A percentile compares a stretch with the other conserved stretches of the same genome.
Conservation (phyloP, 1,140 invertebrate species). For the Andrena cerasifolii region DNA sequence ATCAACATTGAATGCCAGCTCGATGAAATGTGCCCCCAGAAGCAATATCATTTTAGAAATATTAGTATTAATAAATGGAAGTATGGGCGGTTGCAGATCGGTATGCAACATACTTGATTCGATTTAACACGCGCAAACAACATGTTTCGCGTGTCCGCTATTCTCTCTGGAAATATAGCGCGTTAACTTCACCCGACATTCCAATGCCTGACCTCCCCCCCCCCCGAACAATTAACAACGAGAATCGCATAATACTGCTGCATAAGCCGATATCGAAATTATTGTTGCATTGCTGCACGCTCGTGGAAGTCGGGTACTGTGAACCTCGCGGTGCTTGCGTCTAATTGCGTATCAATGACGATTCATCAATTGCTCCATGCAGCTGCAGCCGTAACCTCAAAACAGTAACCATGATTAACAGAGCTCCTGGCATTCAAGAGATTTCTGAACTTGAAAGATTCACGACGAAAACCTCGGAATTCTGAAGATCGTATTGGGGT, state of each 20-base stretch:
- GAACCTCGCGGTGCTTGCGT: constrained; percentile 4
- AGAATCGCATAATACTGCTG: constrained; percentile 41
- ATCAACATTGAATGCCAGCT: too few relatives aligned
- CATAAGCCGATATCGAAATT: constrained; percentile 56
- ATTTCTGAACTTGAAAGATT: too few relatives aligned
- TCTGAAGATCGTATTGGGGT: too few relatives aligned
- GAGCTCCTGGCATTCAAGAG: too few relatives aligned
- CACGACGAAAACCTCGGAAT: too few relatives aligned
- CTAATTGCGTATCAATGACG: constrained; percentile 43
- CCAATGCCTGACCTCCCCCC: constrained; percentile 39
- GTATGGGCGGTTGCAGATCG: too few relatives aligned
- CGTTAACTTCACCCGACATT: constrained; percentile 39
- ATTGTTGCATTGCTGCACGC: constrained; percentile 20
- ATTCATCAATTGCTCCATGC: constrained; percentile 22
- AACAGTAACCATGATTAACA: too few relatives aligned
- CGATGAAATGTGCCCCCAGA: too few relatives aligned
- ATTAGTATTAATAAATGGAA: too few relatives aligned
- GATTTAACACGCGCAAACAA: constrained; percentile 44
- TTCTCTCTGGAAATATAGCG: constrained; percentile 50
- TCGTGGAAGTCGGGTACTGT: too few relatives aligned
- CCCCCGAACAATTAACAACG: constrained; percentile 67
- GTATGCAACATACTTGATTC: too few relatives aligned
- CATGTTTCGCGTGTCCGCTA: neutral
- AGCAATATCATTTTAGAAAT: too few relatives aligned
- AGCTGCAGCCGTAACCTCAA: constrained; percentile 13